A percentile compares a stretch with the other conserved stretches of the same genome.
These are phyloP conservation scores for Phoenicopterus ruber DNA, from an alignment of 2,113 vertebrate species.

Conservation along the genomic window DNA sequence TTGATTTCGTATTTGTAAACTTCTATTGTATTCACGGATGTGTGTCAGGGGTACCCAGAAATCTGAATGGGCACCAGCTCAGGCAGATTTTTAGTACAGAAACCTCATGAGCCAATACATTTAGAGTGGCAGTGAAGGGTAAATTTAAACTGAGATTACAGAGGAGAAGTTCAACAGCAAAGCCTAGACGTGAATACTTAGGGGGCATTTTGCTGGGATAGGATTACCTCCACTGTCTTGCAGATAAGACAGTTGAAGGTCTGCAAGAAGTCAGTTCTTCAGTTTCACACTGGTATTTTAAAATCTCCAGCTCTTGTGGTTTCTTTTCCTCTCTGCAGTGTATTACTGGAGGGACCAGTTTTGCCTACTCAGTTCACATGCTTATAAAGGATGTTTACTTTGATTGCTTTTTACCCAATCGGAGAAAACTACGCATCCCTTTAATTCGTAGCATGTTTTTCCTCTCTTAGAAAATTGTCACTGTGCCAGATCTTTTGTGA, in stretches of 20 bases:
- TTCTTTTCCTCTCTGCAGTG: not conserved
- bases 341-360: not conserved
- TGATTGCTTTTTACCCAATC: not conserved
- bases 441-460: not conserved
- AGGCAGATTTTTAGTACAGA: not conserved
- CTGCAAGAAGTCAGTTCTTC: not conserved
- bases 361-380: not conserved
- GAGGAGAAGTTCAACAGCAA: not conserved
- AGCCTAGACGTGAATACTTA: accelerated
- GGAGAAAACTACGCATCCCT: not conserved
- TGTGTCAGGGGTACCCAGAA: not conserved
- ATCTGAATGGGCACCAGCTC: not conserved
- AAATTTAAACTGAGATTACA: not conserved
- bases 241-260: not conserved
- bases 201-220: not conserved
- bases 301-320: not conserved
- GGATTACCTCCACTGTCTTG: not conserved
- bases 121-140: not conserved
- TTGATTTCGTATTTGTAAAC: not conserved
- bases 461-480: not conserved
- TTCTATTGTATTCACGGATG: not conserved
- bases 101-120: not conserved
- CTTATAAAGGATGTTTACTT: not conserved
- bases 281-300: not conserved
- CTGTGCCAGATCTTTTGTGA: not conserved